phyloP scores from a whole-genome alignment of 92 coral and sea anemone species.

The Meandrina meandrites region DNA sequence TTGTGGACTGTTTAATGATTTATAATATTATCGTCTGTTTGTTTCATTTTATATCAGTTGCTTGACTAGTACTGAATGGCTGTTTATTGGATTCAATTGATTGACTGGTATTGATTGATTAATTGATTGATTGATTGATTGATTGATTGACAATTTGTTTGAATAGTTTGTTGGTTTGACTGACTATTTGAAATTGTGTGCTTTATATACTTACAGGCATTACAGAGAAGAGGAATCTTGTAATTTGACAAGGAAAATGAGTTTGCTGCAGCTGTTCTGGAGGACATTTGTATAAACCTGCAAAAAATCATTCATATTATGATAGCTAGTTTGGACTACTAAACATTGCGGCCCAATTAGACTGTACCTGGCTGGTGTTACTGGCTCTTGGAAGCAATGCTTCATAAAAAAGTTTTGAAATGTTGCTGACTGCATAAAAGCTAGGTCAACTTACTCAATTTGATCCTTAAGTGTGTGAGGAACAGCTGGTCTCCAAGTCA shows the following conservation, averaged over 20 bases:
- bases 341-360: no score
- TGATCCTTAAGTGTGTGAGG: constrained; percentile 79
- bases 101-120: not conserved
- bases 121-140: not conserved
- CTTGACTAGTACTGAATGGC: no score
- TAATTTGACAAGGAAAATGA: constrained; percentile 65
- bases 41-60: no score
- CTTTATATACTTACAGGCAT: constrained; percentile 84
- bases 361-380: no score
- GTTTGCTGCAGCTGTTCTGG: constrained; percentile 59
- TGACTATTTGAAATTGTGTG: not conserved
- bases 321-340: no score
- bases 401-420: not conserved
- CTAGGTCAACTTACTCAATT: constrained; percentile 80
- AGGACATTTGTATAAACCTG: constrained; percentile 76
- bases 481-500: constrained; percentile 71
- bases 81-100: no score
- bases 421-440: not conserved
- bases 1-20: no score
- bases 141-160: not conserved
- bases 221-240: constrained; percentile 90
- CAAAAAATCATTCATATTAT: not conserved
- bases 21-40: no score
- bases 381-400: no score
- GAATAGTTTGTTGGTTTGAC: not conserved